Base-by-base conservation (phyloP, 2,113 vertebrate genomes). In the Cyphomyrus plagiostoma region DNA sequence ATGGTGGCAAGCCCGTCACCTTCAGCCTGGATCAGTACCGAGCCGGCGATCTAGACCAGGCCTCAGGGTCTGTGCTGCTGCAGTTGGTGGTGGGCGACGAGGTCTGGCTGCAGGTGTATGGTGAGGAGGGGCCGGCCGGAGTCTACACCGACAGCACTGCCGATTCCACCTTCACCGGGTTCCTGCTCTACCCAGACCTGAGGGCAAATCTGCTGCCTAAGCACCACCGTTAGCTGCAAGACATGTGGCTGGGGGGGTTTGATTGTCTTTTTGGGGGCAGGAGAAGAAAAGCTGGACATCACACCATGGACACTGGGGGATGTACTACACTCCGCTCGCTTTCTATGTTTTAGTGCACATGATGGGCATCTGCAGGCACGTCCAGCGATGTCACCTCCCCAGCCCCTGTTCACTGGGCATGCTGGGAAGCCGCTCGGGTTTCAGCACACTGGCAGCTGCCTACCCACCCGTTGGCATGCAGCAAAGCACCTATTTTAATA, bases 1-100 rank as follows among this genome's bases (percentile, higher is more conserved):
- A 93, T 93, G 97, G 95, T 30, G 95, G 94, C 91, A 96, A 94
- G 70, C 95, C 96, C 0, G 87, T 96, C 39, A 93, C 96, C 88
- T 96, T 97, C 91, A 97, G 96, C 89, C 96, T 94, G 0, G 97
- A 97, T 88, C 96, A 97, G 94, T 97, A 95, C 92, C 96, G 96
- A 93, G 92, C 84, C 0, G 95, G 95, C 62, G 94, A 97, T 0
- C 92, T 97, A 0, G 97, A 97, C 91, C 96, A 97, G 91, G 96
- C 97, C 0, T 97, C 96, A 0, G 96, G 97, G 66, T 96, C 96
- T 0, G 91, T 96, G 66, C 90, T 97, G 86, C 92, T 97, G 82
- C 94, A 96, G 48, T 93, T 97, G 91, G 93, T 88, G 5, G 35
- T 89, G 0, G 97, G 96, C 0, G 97, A 97, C 0, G 95, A 97